phyloP scores from a whole-genome alignment of 2,113 vertebrate genomes.

The Notechis scutatus region DNA sequence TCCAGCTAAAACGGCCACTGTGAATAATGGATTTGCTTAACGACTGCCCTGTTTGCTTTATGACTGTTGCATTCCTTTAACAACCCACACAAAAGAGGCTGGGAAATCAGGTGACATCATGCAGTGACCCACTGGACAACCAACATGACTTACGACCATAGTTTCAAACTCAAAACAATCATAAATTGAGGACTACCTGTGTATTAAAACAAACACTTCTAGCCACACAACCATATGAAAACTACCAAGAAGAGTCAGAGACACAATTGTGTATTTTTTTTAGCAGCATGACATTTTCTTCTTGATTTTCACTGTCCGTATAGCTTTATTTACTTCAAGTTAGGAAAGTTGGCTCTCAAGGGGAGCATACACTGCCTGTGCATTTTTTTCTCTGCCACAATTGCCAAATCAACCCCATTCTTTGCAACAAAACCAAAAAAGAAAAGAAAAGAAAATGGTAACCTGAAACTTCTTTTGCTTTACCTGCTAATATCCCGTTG shows the following conservation, averaged over 20 bases:
- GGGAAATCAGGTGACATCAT: neutral
- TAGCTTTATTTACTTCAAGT: slow-evolving; percentile 3
- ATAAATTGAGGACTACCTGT: neutral
- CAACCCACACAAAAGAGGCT: neutral
- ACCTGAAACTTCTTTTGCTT: neutral
- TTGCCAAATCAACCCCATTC: neutral
- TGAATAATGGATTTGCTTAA: neutral
- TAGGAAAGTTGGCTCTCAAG: neutral
- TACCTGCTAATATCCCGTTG: neutral
- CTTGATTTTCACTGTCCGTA: neutral
- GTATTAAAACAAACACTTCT: neutral
- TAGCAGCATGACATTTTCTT: neutral
- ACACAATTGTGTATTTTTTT: neutral
- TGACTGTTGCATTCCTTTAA: neutral
- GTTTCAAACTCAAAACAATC: neutral
- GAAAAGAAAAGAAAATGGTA: neutral
- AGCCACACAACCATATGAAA: neutral
- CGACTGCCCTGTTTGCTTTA: neutral
- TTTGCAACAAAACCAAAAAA: neutral
- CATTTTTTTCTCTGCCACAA: neutral
- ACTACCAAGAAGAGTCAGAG: neutral
- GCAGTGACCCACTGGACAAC: neutral
- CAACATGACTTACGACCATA: neutral
- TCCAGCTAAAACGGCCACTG: neutral
- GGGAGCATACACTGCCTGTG: neutral